Evolutionary conservation across 2,113 vertebrate genomes (phyloP).

Genomic region (Prunella fulvescens): DNA sequence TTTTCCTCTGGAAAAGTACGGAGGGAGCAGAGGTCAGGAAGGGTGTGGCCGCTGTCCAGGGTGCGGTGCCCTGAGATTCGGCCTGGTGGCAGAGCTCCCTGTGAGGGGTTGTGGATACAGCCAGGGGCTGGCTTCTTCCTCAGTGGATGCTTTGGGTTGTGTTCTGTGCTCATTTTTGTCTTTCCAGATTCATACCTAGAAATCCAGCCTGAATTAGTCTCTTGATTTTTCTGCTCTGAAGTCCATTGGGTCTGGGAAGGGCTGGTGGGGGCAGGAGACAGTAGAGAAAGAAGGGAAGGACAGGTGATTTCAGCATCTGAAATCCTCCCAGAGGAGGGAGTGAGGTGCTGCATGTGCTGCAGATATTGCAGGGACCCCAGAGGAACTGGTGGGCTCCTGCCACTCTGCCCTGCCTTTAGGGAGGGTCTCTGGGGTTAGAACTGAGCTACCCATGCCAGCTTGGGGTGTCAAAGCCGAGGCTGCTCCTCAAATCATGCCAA

Average conservation of each 20-base stretch:
- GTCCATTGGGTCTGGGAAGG: not conserved
- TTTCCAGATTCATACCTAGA: not conserved
- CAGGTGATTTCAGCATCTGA: not conserved
- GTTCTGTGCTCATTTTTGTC: not conserved
- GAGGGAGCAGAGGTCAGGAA: not conserved
- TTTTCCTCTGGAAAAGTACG: not conserved
- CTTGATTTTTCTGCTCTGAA: not conserved
- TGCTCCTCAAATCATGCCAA: not conserved
- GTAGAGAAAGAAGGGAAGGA: not conserved
- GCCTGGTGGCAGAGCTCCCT: not conserved
- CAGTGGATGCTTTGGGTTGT: not conserved
- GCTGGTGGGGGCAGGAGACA: not conserved
- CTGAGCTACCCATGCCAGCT: not conserved
- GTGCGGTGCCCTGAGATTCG: accelerated
- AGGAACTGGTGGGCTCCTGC: not conserved
- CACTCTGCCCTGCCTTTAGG: accelerated
- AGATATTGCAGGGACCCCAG: not conserved
- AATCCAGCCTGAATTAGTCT: not conserved
- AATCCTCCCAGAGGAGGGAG: not conserved
- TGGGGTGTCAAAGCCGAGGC: accelerated
- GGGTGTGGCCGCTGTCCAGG: accelerated
- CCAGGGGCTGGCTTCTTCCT: not conserved
- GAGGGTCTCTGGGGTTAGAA: not conserved
- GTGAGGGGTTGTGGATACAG: not conserved
- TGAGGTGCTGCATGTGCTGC: accelerated